Conservation (phyloP, 2,113 vertebrate species). For the Synchiropus splendidus region DNA sequence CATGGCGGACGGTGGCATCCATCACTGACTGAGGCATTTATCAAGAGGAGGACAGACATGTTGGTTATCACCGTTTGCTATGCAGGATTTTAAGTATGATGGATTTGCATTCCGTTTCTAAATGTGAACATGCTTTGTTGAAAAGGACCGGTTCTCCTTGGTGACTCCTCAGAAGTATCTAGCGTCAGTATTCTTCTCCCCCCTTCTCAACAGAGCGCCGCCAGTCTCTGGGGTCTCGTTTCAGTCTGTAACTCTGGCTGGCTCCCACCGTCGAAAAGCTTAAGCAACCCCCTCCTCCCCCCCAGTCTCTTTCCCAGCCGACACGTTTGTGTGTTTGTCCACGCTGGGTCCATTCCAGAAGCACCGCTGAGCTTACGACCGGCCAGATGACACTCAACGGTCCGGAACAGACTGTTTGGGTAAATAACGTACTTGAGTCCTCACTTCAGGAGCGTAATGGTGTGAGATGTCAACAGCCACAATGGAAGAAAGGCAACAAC, state of each 20-base stretch:
- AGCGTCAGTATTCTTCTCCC: conserved; percentile 20
- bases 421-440: conserved; percentile 41
- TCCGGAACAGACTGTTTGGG: conserved; percentile 30
- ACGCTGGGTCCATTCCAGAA: conserved; percentile 42
- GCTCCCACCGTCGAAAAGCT: conserved; percentile 20
- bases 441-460: conserved; percentile 30
- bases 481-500: conserved; percentile 27
- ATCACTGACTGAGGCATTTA: conserved; percentile 45
- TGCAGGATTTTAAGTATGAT: conserved; percentile 48
- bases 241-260: conserved; percentile 35
- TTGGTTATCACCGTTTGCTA: conserved; percentile 40
- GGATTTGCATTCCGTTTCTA: conserved; percentile 48
- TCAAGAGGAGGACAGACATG: conserved; percentile 33
- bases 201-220: conserved; percentile 20
- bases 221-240: conserved; percentile 45
- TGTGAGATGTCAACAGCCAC: conserved; percentile 47
- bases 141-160: conserved; percentile 21
- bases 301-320: conserved; percentile 12
- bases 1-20: conserved; percentile 43
- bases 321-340: conserved; percentile 33
- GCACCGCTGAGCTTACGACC: conserved; percentile 25
- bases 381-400: conserved; percentile 42
- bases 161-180: neutral
- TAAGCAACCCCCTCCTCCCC: conserved; percentile 20
- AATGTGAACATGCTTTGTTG: conserved; percentile 50